Base-by-base conservation (phyloP, 2,888 invertebrate genomes). In the Ptilodon capucinus region DNA sequence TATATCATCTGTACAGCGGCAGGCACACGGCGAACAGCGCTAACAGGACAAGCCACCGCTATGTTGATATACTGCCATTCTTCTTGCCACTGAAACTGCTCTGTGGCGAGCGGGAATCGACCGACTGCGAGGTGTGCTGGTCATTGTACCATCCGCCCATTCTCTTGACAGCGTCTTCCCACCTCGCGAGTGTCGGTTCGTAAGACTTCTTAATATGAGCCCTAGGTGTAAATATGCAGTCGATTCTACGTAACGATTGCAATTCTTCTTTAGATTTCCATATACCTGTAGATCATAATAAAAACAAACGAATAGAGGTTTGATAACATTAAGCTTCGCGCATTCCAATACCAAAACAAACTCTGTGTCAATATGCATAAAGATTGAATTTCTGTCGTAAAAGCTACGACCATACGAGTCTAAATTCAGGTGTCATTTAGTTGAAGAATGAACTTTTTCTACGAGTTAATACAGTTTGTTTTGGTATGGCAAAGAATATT, bases 261-360 rank as follows among this genome's bases (percentile, higher is more conserved):
- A 97, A 74, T 57, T 96, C 95, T 2, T 94, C 92, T 65, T 93
- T 93, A 40, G 91, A 91, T 60, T 93, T 92, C 96, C 96, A 97
- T 53, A 97, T 86, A 64, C 95, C 95, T 95, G 79, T 13, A 78
- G 73, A 30, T 6, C n/a, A n/a, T n/a, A n/a, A n/a, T n/a, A n/a
- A n/a, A n/a, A n/a, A n/a, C n/a, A n/a, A n/a, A n/a, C n/a, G n/a
- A n/a, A n/a, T n/a, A n/a, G n/a, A n/a, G n/a, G n/a, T n/a, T n/a
- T n/a, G n/a, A n/a, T n/a, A n/a, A n/a, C n/a, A n/a, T n/a, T n/a
- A n/a, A n/a, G n/a, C n/a, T n/a, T n/a, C n/a, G n/a, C n/a, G n/a
- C n/a, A n/a, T n/a, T n/a, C n/a, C n/a, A n/a, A n/a, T n/a, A n/a
- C n/a, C n/a, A n/a, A n/a, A n/a, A n/a, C n/a, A n/a, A n/a, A n/a